These are phyloP conservation scores for Sorex araneus DNA, from an alignment of 2,113 vertebrate genomes.

Conservation along the genomic window DNA sequence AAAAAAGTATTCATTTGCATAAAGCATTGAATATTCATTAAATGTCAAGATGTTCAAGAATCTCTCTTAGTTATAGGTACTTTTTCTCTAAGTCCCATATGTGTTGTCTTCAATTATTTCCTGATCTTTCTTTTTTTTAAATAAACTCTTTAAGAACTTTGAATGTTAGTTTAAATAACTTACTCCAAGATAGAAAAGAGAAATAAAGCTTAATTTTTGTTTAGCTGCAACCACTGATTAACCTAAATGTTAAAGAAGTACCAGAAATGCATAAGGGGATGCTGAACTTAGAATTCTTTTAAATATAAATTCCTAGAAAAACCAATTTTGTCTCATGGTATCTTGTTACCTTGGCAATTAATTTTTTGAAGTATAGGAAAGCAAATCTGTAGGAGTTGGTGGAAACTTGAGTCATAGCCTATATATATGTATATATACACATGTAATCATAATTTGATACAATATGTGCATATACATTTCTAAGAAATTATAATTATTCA, in stretches of 20 bases:
- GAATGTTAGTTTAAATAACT: conserved; percentile 55
- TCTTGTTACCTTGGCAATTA: conserved; percentile 27
- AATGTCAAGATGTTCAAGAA: conserved; percentile 38
- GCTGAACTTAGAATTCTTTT: conserved; percentile 38
- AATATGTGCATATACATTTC: neutral
- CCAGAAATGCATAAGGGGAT: neutral
- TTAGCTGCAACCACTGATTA: conserved; percentile 39
- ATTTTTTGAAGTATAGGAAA: conserved; percentile 40
- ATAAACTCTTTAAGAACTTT: conserved; percentile 54
- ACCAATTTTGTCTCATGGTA: neutral
- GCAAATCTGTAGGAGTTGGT: neutral
- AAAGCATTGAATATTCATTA: conserved; percentile 55
- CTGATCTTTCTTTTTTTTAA: conserved; percentile 20
- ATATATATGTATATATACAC: neutral
- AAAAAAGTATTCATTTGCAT: conserved; percentile 24
- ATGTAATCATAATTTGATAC: conserved; percentile 17
- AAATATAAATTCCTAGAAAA: neutral
- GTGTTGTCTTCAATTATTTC: conserved; percentile 4
- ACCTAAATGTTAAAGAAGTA: conserved; percentile 34
- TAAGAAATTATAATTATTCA: conserved; percentile 10
- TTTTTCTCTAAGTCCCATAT: conserved; percentile 46
- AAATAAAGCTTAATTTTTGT: conserved; percentile 22
- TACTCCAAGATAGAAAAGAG: conserved; percentile 33
- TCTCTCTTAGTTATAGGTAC: conserved; percentile 37
- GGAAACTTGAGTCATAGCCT: neutral